Base-by-base conservation (phyloP, 2,888 invertebrate species). In the Rugalucina vietnamica region DNA sequence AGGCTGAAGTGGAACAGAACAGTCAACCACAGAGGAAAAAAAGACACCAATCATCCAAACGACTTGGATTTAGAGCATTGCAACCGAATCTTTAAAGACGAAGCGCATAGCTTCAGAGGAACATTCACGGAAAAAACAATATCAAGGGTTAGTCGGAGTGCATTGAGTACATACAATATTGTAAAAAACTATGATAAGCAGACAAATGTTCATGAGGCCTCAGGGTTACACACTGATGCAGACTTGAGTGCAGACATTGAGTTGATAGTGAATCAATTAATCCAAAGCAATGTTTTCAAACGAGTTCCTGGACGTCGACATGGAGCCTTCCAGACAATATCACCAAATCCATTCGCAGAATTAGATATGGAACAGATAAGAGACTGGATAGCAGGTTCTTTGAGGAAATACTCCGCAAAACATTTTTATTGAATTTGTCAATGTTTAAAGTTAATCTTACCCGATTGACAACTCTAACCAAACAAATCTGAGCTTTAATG, bases 11-110 rank as follows among this genome's bases (percentile, higher is more conserved):
- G 86, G 79, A 86, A 86, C 43, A 43, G 81, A 71, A 84, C 86
- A n/a, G 84, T 86, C 0, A 86, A 84, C 50, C 76, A 84, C 76
- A 54, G 60, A n/a, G 84, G 84, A 1, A 75, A 82, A 36, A 1
- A 12, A 18, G 50, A 82, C 54, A 50, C 84, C 21, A 87, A 84
- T 78, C 80, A 77, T 27, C 87, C 84, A 60, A 84, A 87, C 78
- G 87, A 87, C 34, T 43, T 85, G 18, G 85, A 82, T 71, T 10
- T 86, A 18, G 84, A 86, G 75, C 84, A 86, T 32, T 76, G 72
- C 14, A 84, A 84, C 65, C 81, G 81, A 49, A 74, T 77, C 8
- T 84, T 84, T 49, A 82, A 86, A 65, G 87, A 87, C 21, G 60
- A 82, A 34, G 80, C 77, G 0, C 83, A 84, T 24, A 84, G 81